These are phyloP conservation scores for Ridgeia piscesae DNA, from an alignment of 1,140 invertebrate species.

Conservation along the genomic window DNA sequence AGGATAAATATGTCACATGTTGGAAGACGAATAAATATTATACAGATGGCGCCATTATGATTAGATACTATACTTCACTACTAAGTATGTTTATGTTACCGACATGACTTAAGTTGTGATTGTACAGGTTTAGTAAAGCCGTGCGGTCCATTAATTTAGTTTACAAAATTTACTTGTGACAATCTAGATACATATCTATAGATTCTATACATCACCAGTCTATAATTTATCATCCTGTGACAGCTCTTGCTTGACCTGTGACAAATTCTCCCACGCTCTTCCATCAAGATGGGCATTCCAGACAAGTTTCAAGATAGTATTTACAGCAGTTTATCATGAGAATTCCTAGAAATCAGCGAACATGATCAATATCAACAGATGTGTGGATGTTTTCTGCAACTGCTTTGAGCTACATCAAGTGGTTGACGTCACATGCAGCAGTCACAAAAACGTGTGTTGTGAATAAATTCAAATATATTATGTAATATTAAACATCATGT, in stretches of 20 bases:
- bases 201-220: neutral
- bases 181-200: neutral
- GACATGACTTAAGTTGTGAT: neutral
- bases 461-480: too few relatives aligned
- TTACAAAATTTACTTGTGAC: neutral
- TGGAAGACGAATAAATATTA: neutral
- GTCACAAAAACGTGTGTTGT: too few relatives aligned
- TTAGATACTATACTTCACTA: neutral
- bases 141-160: neutral
- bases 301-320: slow-evolving; percentile 1
- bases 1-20: neutral
- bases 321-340: neutral
- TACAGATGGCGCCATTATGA: neutral
- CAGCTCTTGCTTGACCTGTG: neutral
- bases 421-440: too few relatives aligned
- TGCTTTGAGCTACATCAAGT: too few relatives aligned
- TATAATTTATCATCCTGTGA: neutral
- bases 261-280: neutral
- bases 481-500: too few relatives aligned
- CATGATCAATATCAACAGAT: too few relatives aligned
- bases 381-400: too few relatives aligned
- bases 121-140: neutral
- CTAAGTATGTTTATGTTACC: neutral
- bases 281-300: neutral
- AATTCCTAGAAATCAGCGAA: too few relatives aligned